Conservation (phyloP, 2,113 vertebrate species). For the Thamnaconus septentrionalis region DNA sequence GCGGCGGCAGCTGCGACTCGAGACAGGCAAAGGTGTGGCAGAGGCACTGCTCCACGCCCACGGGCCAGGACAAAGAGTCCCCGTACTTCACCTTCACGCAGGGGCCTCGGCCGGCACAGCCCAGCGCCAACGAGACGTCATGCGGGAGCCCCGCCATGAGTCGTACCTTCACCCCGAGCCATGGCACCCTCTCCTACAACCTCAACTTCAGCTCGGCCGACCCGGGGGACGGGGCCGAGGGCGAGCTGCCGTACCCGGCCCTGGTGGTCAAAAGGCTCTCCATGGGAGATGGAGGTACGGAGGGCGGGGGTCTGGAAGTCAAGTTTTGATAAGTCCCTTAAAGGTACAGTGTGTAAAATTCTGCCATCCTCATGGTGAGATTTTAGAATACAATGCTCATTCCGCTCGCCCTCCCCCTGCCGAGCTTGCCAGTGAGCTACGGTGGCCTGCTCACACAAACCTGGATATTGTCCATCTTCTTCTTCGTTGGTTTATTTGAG, state of each 20-base stretch:
- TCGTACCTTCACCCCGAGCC: slow-evolving; percentile 29
- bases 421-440: too few relatives aligned
- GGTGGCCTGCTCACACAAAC: too few relatives aligned
- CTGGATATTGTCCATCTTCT: too few relatives aligned
- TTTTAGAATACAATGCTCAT: too few relatives aligned
- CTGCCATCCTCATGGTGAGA: too few relatives aligned
- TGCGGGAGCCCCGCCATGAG: slow-evolving; percentile 30
- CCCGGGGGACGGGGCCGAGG: slow-evolving; percentile 34
- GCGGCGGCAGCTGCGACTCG: slow-evolving; percentile 25
- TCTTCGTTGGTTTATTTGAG: too few relatives aligned
- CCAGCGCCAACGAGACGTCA: background rate
- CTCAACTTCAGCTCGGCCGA: slow-evolving; percentile 66
- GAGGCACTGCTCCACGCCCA: slow-evolving; percentile 57
- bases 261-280: slow-evolving; percentile 75
- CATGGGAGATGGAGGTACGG: slow-evolving; percentile 72
- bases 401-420: too few relatives aligned
- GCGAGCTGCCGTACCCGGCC: slow-evolving; percentile 60
- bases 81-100: slow-evolving; percentile 54
- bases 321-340: too few relatives aligned
- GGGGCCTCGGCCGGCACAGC: background rate
- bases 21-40: slow-evolving; percentile 21
- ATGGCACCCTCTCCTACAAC: slow-evolving; percentile 66
- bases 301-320: background rate
- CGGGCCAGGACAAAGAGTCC: slow-evolving; percentile 31
- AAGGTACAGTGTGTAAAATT: too few relatives aligned